These are phyloP conservation scores for Stenolophus ochropezus DNA, from an alignment of 2,888 invertebrate genomes.

Conservation along the genomic window DNA sequence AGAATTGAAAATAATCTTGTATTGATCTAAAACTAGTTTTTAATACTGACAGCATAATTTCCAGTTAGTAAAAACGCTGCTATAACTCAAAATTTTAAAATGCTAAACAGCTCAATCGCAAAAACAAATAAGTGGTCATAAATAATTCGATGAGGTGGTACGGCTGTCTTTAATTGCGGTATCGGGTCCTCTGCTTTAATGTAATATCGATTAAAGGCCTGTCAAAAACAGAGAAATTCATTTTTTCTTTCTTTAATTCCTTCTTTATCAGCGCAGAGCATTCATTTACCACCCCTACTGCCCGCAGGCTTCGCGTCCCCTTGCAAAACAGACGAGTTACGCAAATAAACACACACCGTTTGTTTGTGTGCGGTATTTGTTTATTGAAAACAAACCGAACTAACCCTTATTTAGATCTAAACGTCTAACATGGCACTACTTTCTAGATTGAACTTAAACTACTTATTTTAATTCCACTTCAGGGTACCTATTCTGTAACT, in stretches of 20 bases:
- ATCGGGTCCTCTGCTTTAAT: slow-evolving; percentile 46
- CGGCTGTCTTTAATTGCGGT: slow-evolving; percentile 45
- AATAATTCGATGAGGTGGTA: slow-evolving; percentile 14
- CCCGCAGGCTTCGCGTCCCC: slow-evolving; percentile 55
- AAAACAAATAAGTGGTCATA: slow-evolving; percentile 8
- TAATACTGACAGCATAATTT: not conserved
- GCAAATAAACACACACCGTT: slow-evolving; percentile 1
- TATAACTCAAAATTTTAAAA: slow-evolving; percentile 4
- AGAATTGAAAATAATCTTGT: no score
- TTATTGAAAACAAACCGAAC: not conserved
- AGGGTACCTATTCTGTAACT: no score
- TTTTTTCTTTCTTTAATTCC: slow-evolving; percentile 74
- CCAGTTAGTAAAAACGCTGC: not conserved
- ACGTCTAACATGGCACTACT: no score
- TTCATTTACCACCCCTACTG: slow-evolving; percentile 70
- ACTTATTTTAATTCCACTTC: no score
- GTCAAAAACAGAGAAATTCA: slow-evolving; percentile 75
- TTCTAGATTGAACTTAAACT: no score
- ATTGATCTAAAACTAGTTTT: no score
- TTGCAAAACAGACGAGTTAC: not conserved
- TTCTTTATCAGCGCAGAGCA: slow-evolving; percentile 74
- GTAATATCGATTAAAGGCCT: slow-evolving; percentile 72
- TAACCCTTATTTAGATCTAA: no score
- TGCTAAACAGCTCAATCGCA: not conserved
- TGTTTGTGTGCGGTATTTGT: not conserved